Base-by-base conservation (phyloP, 2,888 invertebrate species). In the Epinotia bilunana region DNA sequence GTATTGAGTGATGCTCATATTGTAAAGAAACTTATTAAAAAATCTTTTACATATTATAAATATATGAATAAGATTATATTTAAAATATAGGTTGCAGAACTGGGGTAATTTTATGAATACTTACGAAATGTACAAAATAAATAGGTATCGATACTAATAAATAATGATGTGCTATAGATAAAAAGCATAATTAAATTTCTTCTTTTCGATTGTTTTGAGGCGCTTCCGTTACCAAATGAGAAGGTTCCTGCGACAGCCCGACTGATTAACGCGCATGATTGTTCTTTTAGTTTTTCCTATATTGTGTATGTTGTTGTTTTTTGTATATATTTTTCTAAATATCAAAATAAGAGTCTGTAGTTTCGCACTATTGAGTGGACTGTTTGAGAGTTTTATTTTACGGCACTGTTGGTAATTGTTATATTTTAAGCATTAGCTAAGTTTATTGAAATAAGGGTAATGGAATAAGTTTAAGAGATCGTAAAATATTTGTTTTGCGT, bases 391-490 rank as follows among this genome's bases (percentile, higher is more conserved):
- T 86, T 88, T 82, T 81, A 83, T 83, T 86, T 85, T 87, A 86
- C 78, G 86, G 92, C 93, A 93, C 93, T 85, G 89, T 90, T 91
- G 89, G 91, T 89, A 90, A 90, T 91, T 90, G 87, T 91, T 90
- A 85, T 84, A 84, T 84, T 78, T 86, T 86, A 84, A 82, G 83
- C 85, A 86, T 83, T 87, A 79, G 80, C 79, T 86, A 85, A 87
- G 83, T 86, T 85, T 87, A 77, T 80, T 81, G 80, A 80, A 78
- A 83, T 90, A 90, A 90, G 89, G 93, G 93, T 91, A 89, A 92
- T 83, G 93, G 93, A 90, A 81, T 87, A 88, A 87, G 81, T 86
- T 87, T 82, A 86, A 85, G 82, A 82, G 83, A 80, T 82, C 83
- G 81, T 84, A 83, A 83, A 83, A 79, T 83, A 84, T 84, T 80